phyloP scores from a whole-genome alignment of 2,888 invertebrate species.

The Synergus gifuensis region DNA sequence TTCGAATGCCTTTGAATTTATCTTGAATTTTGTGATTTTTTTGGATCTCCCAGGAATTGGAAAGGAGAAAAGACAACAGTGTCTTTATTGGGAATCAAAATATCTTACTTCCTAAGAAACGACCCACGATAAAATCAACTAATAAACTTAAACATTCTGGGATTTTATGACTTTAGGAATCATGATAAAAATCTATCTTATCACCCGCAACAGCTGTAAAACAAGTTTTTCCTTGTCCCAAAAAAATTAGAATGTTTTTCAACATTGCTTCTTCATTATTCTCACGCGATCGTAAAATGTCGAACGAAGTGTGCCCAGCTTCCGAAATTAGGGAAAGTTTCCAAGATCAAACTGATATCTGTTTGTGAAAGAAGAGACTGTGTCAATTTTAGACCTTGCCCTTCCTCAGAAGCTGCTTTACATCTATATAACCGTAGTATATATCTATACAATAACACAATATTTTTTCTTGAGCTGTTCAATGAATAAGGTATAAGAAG shows the following conservation, averaged over 20 bases:
- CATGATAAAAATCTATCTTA: conserved; percentile 10
- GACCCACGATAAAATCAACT: background rate
- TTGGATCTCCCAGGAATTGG: too few species aligned
- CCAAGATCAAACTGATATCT: conserved; percentile 25
- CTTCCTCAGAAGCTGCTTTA: conserved; percentile 1
- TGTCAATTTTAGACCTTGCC: background rate
- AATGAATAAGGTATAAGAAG: background rate
- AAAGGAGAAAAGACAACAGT: too few species aligned
- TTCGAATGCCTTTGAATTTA: too few species aligned
- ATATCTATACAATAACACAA: too few species aligned
- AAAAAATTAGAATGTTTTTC: conserved; percentile 21
- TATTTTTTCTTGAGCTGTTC: background rate
- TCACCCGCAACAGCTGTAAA: background rate
- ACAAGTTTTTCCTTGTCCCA: background rate
- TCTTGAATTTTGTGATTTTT: too few species aligned
- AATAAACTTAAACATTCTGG: background rate
- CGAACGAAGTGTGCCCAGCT: conserved; percentile 5
- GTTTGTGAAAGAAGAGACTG: background rate
- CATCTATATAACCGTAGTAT: background rate
- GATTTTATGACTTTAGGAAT: conserved; percentile 4
- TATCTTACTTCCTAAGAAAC: background rate
- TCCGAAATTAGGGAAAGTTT: conserved; percentile 19
- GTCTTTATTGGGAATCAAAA: background rate
- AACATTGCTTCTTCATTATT: background rate
- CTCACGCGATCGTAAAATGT: conserved; percentile 17